Evolutionary conservation across 2,113 vertebrate genomes (phyloP).

Genomic region (Dryoscopus gambensis): DNA sequence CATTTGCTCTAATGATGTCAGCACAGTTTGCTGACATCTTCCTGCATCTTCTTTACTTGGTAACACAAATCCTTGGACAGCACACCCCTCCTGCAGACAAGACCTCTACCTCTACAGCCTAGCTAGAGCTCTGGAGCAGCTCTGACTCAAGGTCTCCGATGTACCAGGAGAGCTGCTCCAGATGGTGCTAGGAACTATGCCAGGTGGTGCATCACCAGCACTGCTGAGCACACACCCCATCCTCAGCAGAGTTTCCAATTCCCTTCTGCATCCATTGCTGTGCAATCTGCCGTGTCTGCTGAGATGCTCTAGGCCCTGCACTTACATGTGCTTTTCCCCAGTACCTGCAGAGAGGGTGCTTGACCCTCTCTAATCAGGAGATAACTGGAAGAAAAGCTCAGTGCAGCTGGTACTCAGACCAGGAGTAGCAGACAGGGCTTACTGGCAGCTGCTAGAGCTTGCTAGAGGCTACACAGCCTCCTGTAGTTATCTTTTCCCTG

Average conservation of each 20-base stretch:
- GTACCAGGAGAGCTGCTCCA: background rate
- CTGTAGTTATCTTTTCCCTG: background rate
- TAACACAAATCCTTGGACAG: background rate
- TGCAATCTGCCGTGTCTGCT: background rate
- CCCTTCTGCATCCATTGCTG: background rate
- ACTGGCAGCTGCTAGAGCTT: background rate
- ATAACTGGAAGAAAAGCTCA: background rate
- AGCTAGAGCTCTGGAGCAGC: background rate
- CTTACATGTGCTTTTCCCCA: background rate
- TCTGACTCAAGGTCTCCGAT: background rate
- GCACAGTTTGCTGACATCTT: background rate
- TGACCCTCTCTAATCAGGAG: background rate
- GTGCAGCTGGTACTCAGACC: background rate
- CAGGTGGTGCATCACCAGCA: background rate
- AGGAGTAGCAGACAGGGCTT: background rate
- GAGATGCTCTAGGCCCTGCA: background rate
- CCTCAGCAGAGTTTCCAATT: background rate
- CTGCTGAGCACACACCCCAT: background rate
- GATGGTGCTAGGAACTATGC: background rate
- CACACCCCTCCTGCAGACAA: background rate
- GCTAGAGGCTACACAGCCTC: background rate
- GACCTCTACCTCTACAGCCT: background rate
- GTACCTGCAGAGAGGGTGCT: background rate
- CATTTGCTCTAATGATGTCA: background rate
- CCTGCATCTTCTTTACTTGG: background rate